Conservation (phyloP, 1,140 invertebrate species). For the Aradophagus sp. region DNA sequence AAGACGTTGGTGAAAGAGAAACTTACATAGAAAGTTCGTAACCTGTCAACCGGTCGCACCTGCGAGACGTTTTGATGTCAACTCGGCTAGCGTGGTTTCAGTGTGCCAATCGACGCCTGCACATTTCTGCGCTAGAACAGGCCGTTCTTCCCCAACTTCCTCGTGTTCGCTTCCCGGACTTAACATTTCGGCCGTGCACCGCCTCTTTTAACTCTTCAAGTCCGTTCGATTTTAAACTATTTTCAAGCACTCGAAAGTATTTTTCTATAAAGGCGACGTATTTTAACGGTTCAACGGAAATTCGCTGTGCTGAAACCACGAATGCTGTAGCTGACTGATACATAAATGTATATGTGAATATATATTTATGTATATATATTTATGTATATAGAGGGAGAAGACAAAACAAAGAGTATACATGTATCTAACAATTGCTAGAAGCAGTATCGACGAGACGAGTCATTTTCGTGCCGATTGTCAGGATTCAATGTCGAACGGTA, state of each 20-base stretch:
- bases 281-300: constrained; percentile 10
- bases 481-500: constrained; percentile 42
- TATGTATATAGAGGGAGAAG: constrained; percentile 5
- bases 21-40: no score
- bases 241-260: constrained; percentile 35
- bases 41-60: no score
- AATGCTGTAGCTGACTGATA: constrained; percentile 11
- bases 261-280: constrained; percentile 27
- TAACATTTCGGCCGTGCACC: constrained; percentile 4
- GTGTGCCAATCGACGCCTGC: no score
- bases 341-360: constrained; percentile 3
- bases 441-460: constrained; percentile 50
- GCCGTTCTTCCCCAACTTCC: no score
- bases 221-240: constrained; percentile 34
- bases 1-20: no score
- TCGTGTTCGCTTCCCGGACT: neutral
- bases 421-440: constrained; percentile 31
- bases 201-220: constrained; percentile 9
- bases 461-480: constrained; percentile 56
- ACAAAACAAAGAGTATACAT: no score
- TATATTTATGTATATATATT: constrained; percentile 2
- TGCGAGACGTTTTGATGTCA: no score
- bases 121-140: no score
- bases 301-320: constrained; percentile 7
- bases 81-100: no score